These are phyloP conservation scores for Dicyrtoma fusca DNA, from an alignment of 2,888 invertebrate genomes.

Conservation along the genomic window DNA sequence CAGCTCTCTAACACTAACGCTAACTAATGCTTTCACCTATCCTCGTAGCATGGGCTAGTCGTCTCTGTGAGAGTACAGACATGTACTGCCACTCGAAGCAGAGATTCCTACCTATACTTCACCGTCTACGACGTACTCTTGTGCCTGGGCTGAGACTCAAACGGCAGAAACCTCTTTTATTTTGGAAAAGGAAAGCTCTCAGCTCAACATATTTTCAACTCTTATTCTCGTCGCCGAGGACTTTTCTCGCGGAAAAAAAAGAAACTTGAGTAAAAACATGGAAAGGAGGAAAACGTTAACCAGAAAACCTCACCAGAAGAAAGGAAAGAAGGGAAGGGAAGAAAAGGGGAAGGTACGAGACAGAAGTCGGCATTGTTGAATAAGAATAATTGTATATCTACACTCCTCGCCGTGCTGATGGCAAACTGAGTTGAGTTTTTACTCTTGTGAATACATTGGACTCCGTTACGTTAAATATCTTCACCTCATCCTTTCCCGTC, in stretches of 20 bases:
- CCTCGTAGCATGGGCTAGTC: too few relatives aligned
- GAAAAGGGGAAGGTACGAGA: background rate
- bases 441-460: slow-evolving; percentile 2
- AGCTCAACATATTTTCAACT: too few relatives aligned
- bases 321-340: background rate
- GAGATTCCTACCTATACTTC: too few relatives aligned
- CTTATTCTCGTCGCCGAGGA: background rate
- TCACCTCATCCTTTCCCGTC: slow-evolving; percentile 20
- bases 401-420: too few relatives aligned
- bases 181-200: too few relatives aligned
- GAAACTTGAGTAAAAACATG: background rate
- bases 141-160: background rate
- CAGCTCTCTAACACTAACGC: background rate
- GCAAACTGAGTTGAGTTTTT: too few relatives aligned
- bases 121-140: too few relatives aligned
- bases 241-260: background rate
- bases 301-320: background rate
- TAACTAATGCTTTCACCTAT: too few relatives aligned
- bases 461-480: slow-evolving; percentile 21
- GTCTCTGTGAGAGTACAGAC: too few relatives aligned
- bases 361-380: too few relatives aligned
- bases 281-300: background rate
- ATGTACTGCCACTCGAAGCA: too few relatives aligned
- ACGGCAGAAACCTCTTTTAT: background rate
- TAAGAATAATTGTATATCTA: too few relatives aligned